Conservation (phyloP, 92 coral and sea anemone species). For the Umimayanthus kanabou region DNA sequence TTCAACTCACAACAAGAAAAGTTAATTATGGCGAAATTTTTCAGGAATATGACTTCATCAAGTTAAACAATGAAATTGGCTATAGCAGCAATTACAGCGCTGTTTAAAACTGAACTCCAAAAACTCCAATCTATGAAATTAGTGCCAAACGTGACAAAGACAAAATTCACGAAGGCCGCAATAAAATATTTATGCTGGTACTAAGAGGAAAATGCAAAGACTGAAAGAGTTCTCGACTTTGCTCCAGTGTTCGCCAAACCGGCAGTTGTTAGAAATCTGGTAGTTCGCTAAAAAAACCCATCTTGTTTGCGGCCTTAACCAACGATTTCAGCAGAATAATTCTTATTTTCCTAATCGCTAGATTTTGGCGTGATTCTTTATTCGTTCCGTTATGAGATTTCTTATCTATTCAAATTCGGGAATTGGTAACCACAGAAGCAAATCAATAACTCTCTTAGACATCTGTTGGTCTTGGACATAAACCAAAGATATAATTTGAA, state of each 20-base stretch:
- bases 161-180: not conserved
- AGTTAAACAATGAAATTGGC: not conserved
- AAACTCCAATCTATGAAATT: not conserved
- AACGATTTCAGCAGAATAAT: too few species aligned
- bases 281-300: not conserved
- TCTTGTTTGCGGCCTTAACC: not conserved
- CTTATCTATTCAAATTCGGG: not conserved
- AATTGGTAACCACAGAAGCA: slow-evolving; percentile 1
- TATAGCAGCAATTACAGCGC: not conserved
- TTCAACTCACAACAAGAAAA: not conserved
- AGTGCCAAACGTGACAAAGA: not conserved
- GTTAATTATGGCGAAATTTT: not conserved
- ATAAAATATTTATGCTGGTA: not conserved
- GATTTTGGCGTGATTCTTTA: not conserved
- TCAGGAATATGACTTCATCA: not conserved
- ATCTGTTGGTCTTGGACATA: slow-evolving; percentile 13
- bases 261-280: not conserved
- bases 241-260: not conserved
- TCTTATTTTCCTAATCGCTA: not conserved
- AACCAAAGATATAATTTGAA: not conserved
- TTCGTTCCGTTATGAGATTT: not conserved
- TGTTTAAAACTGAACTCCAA: not conserved
- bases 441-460: not conserved
- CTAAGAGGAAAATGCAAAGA: not conserved
- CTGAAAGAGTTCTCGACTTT: not conserved